Base-by-base conservation (phyloP, 2,797 vertebrate species). In the Champsocephalus gunnari region DNA sequence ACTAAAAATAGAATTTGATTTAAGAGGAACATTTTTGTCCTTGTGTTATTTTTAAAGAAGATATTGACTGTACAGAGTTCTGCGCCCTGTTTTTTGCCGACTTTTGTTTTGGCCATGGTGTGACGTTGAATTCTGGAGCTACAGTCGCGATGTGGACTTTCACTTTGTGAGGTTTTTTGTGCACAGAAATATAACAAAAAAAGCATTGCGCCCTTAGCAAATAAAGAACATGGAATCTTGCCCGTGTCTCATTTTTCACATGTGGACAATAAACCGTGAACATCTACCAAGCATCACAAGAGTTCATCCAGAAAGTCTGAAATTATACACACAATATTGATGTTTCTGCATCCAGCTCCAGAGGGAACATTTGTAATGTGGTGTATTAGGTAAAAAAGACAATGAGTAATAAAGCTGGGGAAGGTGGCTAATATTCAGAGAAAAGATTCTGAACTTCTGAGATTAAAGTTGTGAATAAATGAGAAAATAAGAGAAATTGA, bases 11-110 rank as follows among this genome's bases (percentile, higher is more conserved):
- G 97, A 98, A 97, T 98, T 98, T 99, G 97, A 97, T 98, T 99
- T 98, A 97, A 97, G 97, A 99, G 98, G 97, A 98, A 96, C 95
- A 96, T 98, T 98, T 96, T 98, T 96, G 96, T 99, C 97, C 96
- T 98, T 98, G 93, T 94, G 93, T 95, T 95, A 95, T 96, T 95
- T 92, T 95, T 94, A 95, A 95, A 95, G 92, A 94, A 92, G 92
- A 94, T 93, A 95, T 94, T 94, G 93, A 96, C 95, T 97, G 95
- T 97, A 96, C 95, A 96, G 94, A 96, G 94, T 95, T 95, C 94
- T 95, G 94, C 92, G 93, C 94, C 94, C 94, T 93, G 92, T 95
- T 94, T 94, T 93, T 94, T 95, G 95, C 95, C 94, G 94, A 95
- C 94, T 96, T 96, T 96, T 97, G 96, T 98, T 96, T 96, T 96